Percentiles rank a stretch among this genome's conserved stretches.
Evolutionary conservation across 2,797 vertebrate genomes (phyloP).

Genomic region (Labeo calbasu): DNA sequence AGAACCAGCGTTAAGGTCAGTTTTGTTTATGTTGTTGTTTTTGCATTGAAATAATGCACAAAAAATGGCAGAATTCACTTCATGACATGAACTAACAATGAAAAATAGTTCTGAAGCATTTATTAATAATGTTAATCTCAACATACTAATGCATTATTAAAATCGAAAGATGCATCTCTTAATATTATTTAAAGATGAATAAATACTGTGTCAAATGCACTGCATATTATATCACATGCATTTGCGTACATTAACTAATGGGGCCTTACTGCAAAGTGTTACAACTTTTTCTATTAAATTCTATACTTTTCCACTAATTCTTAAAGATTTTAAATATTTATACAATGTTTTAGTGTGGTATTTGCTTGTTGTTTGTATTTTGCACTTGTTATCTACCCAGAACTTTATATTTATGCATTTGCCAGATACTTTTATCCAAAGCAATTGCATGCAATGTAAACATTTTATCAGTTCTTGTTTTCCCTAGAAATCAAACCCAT

Average conservation of each 20-base stretch:
- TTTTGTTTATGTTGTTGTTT: constrained; percentile 11
- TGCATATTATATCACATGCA: too few species aligned
- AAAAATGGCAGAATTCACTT: neutral
- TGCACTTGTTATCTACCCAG: neutral
- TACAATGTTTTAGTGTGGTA: neutral
- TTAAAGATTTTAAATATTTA: neutral
- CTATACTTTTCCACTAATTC: neutral
- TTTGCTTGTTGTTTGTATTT: neutral
- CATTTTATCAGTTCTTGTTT: neutral
- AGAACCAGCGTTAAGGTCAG: neutral
- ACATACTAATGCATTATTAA: too few species aligned
- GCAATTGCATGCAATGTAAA: neutral
- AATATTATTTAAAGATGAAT: too few species aligned
- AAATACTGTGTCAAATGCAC: too few species aligned
- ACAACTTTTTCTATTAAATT: neutral
- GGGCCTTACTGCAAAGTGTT: too few species aligned
- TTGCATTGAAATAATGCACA: neutral
- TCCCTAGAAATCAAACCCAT: neutral
- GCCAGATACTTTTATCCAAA: neutral
- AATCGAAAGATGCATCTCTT: too few species aligned
- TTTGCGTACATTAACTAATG: too few species aligned
- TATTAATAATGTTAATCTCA: neutral
- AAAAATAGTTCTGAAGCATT: neutral
- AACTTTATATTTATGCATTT: neutral
- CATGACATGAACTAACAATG: neutral